These are phyloP conservation scores for Meloidogyne chitwoodi DNA, from an alignment of 1,140 invertebrate genomes.

Conservation along the genomic window DNA sequence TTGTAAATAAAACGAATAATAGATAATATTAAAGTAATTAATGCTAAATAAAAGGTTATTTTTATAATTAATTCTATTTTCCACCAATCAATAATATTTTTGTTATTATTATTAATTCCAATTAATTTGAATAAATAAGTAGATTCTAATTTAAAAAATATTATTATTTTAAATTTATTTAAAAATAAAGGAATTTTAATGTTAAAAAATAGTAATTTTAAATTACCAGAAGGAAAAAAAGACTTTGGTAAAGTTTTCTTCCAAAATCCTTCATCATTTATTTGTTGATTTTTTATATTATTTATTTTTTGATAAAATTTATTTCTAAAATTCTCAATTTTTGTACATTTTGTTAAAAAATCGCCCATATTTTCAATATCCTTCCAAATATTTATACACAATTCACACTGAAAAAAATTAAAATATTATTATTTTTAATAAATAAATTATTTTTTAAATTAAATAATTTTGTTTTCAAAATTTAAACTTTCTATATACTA, in stretches of 20 bases:
- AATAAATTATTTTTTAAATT: no score
- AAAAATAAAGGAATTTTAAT: no score
- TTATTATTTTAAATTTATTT: not conserved
- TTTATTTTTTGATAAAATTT: not conserved
- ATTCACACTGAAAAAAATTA: not conserved
- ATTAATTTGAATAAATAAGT: not conserved
- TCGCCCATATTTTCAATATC: not conserved
- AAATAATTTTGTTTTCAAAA: no score
- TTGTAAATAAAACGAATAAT: constrained; percentile 12
- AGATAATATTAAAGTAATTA: constrained; percentile 5
- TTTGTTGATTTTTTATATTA: not conserved
- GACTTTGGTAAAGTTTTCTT: not conserved
- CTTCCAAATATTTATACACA: not conserved
- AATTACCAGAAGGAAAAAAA: constrained; percentile 2
- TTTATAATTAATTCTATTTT: constrained; percentile 7
- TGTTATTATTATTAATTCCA: not conserved
- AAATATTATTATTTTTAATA: no score
- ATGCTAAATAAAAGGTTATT: constrained; percentile 9
- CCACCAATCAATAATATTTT: not conserved
- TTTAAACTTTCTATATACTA: no score
- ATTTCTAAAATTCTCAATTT: not conserved
- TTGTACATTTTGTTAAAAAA: not conserved
- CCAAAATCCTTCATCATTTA: not conserved
- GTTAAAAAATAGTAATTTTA: no score
- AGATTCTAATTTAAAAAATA: not conserved